Conservation (phyloP, 2,888 invertebrate species). For the Resseliella maxima region DNA sequence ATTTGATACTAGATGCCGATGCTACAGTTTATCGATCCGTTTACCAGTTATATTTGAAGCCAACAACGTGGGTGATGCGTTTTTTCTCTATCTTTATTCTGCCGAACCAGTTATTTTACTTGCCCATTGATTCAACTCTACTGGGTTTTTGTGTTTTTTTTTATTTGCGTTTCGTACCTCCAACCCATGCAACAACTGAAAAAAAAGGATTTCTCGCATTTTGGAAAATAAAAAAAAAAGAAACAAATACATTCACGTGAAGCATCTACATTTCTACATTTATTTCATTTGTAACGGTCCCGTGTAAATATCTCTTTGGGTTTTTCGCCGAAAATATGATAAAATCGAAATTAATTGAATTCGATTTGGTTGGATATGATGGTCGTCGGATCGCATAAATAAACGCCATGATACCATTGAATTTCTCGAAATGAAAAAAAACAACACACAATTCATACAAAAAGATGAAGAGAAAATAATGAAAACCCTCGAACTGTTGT, state of each 20-base stretch:
- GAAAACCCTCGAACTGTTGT: background rate
- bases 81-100: background rate
- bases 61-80: slow-evolving; percentile 6
- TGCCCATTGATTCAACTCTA: background rate
- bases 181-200: background rate
- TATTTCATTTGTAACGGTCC: slow-evolving; percentile 51
- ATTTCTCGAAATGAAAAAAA: background rate
- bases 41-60: background rate
- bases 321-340: slow-evolving; percentile 10
- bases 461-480: background rate
- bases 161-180: background rate
- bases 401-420: background rate
- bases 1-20: slow-evolving; percentile 43
- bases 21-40: background rate
- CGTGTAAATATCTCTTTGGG: background rate
- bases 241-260: too few species aligned
- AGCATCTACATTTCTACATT: background rate
- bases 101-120: slow-evolving; percentile 3
- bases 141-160: background rate
- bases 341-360: slow-evolving; percentile 47
- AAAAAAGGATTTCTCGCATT: slow-evolving; percentile 6
- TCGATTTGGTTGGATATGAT: background rate
- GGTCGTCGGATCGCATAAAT: background rate
- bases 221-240: background rate
- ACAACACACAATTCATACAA: background rate